These are phyloP conservation scores for Cynoglossus semilaevis DNA, from an alignment of 2,113 vertebrate species.

Conservation along the genomic window DNA sequence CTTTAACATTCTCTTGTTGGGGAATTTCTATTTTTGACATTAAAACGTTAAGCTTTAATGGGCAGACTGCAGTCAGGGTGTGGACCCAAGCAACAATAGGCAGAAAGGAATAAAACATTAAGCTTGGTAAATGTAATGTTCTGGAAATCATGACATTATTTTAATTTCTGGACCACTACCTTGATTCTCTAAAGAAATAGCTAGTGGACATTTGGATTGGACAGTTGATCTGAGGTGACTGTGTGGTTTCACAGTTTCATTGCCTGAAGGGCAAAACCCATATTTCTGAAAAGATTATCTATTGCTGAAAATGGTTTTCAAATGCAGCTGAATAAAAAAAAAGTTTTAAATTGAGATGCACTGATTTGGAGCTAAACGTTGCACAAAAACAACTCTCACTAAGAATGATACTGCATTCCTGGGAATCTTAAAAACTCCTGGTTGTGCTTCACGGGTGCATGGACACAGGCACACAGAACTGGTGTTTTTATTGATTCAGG, in stretches of 20 bases:
- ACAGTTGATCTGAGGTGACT: constrained; percentile 29
- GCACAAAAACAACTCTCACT: not conserved
- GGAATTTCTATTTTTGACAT: too few species aligned
- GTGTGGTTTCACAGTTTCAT: constrained; percentile 12
- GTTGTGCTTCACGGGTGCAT: not conserved
- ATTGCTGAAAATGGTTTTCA: not conserved
- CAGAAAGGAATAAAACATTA: too few species aligned
- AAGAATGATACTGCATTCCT: not conserved
- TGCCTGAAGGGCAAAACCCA: constrained; percentile 2
- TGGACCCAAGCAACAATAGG: too few species aligned
- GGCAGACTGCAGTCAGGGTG: too few species aligned
- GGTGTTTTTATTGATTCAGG: constrained; percentile 61
- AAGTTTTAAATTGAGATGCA: not conserved
- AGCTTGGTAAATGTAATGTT: too few species aligned
- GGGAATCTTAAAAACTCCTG: constrained; percentile 1
- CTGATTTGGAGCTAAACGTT: not conserved
- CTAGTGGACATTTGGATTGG: constrained; percentile 32
- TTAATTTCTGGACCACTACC: constrained; percentile 24
- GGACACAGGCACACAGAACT: constrained; percentile 13
- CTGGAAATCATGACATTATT: too few species aligned
- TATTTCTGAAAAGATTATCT: not conserved
- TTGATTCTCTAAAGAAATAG: constrained; percentile 28
- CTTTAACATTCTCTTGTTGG: too few species aligned
- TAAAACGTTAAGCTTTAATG: too few species aligned
- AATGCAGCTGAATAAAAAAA: not conserved